A percentile compares a stretch with the other conserved stretches of the same genome.
phyloP scores from a whole-genome alignment of 2,113 vertebrate genomes.

The Bubo bubo region DNA sequence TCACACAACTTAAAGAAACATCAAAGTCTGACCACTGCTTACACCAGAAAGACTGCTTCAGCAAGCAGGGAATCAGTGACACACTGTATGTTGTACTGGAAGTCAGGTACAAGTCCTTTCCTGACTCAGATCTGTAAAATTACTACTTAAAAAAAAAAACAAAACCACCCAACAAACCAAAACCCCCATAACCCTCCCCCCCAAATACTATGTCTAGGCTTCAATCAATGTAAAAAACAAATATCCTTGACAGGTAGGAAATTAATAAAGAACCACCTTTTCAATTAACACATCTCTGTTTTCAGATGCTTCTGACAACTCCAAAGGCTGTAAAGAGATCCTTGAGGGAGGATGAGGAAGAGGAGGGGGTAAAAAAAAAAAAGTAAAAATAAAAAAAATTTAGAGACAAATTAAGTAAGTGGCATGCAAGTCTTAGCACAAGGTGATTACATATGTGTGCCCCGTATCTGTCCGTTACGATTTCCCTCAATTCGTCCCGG shows the following conservation, averaged over 20 bases:
- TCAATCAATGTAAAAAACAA: neutral
- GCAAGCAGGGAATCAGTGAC: neutral
- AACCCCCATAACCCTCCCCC: neutral
- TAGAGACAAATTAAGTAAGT: neutral
- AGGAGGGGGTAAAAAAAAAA: neutral
- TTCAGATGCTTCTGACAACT: neutral
- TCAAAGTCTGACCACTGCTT: neutral
- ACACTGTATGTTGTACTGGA: neutral
- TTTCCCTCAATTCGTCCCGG: slow-evolving; percentile 95
- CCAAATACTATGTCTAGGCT: neutral
- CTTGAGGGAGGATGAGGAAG: neutral
- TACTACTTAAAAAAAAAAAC: neutral
- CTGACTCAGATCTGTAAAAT: neutral
- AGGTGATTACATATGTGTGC: slow-evolving; percentile 73
- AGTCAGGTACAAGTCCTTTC: neutral
- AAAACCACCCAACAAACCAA: neutral
- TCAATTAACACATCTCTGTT: neutral
- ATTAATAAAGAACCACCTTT: slow-evolving; percentile 53
- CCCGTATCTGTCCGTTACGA: slow-evolving; percentile 99
- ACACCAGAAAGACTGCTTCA: neutral
- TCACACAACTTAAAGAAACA: neutral
- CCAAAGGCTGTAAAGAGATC: neutral
- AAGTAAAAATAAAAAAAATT: neutral
- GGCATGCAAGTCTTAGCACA: neutral
- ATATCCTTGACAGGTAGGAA: accelerated